Percentiles rank a stretch among this genome's conserved stretches.
Conservation (phyloP, 2,113 vertebrate genomes). For the Hyla sarda region DNA sequence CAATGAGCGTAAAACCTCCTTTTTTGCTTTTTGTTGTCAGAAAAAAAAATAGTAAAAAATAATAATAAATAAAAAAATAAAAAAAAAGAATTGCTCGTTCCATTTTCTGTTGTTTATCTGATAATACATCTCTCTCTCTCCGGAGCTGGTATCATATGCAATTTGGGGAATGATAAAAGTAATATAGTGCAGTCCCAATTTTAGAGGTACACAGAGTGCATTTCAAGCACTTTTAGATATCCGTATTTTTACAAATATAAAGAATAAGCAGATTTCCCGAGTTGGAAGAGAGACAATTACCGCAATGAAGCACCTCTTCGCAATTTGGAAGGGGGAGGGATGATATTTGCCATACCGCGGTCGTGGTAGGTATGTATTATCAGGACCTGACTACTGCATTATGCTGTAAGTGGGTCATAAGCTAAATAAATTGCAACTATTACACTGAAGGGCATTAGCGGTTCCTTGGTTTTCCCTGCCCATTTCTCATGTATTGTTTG, state of each 20-base stretch:
- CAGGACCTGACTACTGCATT: not conserved
- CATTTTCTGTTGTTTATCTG: constrained; percentile 46
- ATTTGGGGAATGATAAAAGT: constrained; percentile 39
- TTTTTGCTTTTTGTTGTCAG: constrained; percentile 7
- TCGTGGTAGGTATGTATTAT: not conserved
- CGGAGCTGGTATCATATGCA: constrained; percentile 41
- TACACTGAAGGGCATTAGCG: constrained; percentile 3
- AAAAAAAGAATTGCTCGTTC: constrained; percentile 13
- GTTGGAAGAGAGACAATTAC: constrained; percentile 29
- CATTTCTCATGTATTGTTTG: constrained; percentile 15
- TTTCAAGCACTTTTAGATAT: constrained; percentile 16
- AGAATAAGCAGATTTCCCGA: constrained; percentile 23
- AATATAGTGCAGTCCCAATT: constrained; percentile 20
- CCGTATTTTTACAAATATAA: constrained; percentile 19
- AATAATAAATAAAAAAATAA: too few species aligned
- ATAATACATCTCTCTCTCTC: constrained; percentile 32
- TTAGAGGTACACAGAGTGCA: not conserved
- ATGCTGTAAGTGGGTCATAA: constrained; percentile 37
- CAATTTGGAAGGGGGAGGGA: not conserved
- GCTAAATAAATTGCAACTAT: constrained; percentile 5
- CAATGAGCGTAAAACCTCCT: not conserved
- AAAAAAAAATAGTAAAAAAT: not conserved
- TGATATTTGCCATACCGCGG: not conserved
- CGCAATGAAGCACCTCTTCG: constrained; percentile 1
- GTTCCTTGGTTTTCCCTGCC: constrained; percentile 4